Conservation (phyloP, 2,888 invertebrate species). For the Cantharis rufa region DNA sequence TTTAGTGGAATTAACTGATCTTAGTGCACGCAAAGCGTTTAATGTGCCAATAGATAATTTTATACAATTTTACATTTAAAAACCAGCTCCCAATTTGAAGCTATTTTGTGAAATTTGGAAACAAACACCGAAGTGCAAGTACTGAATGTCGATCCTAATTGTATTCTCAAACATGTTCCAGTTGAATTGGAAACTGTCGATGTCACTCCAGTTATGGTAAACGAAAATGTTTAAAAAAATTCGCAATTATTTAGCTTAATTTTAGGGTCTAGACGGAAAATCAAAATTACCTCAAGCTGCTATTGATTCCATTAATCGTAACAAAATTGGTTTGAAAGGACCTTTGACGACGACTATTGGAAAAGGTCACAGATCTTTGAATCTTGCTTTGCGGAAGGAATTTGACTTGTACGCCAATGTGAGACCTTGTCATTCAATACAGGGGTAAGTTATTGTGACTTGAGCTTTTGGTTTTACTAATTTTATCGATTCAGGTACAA, state of each 20-base stretch:
- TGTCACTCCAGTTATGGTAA: conserved; percentile 91
- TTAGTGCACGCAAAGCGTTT: conserved; percentile 75
- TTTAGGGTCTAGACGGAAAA: conserved; percentile 87
- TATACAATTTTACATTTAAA: conserved; percentile 56
- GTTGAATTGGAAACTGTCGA: conserved; percentile 98
- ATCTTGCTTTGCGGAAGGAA: conserved; percentile 95
- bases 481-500: conserved; percentile 67
- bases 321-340: conserved; percentile 97
- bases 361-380: conserved; percentile 97
- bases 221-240: too few species aligned
- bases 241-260: neutral
- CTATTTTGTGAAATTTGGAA: conserved; percentile 67
- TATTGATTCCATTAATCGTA: conserved; percentile 95
- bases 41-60: conserved; percentile 74
- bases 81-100: conserved; percentile 65
- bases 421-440: conserved; percentile 93
- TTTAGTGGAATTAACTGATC: conserved; percentile 74
- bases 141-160: conserved; percentile 49
- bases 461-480: neutral
- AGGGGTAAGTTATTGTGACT: conserved; percentile 67
- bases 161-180: conserved; percentile 63
- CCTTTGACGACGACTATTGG: conserved; percentile 99
- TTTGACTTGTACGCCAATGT: conserved; percentile 98
- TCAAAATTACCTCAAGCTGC: conserved; percentile 96
- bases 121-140: conserved; percentile 60